Evolutionary conservation across 2,888 invertebrate species (phyloP).

Genomic region (Blera fallax): DNA sequence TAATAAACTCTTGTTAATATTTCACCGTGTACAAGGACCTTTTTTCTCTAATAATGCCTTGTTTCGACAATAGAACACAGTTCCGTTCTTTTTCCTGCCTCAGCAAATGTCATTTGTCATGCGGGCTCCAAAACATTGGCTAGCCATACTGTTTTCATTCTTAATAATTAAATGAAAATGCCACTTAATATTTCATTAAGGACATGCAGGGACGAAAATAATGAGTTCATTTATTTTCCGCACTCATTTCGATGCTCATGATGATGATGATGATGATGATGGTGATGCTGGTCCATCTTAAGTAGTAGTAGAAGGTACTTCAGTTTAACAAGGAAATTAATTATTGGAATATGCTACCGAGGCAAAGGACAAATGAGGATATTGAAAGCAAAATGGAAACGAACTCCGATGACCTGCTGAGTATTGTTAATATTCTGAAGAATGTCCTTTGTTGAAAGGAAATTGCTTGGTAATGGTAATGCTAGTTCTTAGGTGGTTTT

Average conservation of each 20-base stretch:
- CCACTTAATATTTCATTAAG: constrained; percentile 72
- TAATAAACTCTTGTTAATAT: constrained; percentile 39
- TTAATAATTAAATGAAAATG: constrained; percentile 71
- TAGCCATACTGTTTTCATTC: constrained; percentile 36
- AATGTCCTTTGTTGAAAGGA: constrained; percentile 44
- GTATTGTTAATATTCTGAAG: constrained; percentile 54
- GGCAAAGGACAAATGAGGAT: constrained; percentile 41
- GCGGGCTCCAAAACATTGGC: background rate
- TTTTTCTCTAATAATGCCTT: constrained; percentile 23
- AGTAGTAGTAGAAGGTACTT: constrained; percentile 23
- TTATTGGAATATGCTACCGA: constrained; percentile 44
- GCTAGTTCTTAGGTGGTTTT: background rate
- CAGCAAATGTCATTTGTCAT: constrained; percentile 58
- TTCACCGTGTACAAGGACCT: background rate
- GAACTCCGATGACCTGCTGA: constrained; percentile 43
- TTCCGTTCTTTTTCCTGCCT: background rate
- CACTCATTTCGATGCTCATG: constrained; percentile 47
- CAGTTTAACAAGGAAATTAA: constrained; percentile 60
- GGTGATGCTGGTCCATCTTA: constrained; percentile 9
- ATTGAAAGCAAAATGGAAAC: constrained; percentile 44
- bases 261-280: constrained; percentile 32
- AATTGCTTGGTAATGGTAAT: constrained; percentile 12
- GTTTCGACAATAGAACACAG: constrained; percentile 2
- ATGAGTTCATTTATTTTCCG: constrained; percentile 68
- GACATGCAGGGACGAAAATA: constrained; percentile 60